Base-by-base conservation (phyloP, 2,888 invertebrate species). In the Pterobdella sp. region DNA sequence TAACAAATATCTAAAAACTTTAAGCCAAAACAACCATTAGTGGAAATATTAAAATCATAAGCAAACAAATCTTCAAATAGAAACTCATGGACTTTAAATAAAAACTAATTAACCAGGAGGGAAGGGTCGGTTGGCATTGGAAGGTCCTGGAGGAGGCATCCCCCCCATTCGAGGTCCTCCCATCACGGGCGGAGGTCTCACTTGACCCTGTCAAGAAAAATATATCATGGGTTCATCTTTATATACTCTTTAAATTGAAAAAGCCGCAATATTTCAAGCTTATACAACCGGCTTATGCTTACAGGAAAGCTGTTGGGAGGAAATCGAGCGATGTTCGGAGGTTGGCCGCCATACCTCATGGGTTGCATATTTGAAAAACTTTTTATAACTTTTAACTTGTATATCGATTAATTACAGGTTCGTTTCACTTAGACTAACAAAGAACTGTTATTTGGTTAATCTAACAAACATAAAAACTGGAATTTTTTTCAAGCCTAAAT, bases 121-220 rank as follows among this genome's bases (percentile, higher is more conserved):
- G 32, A 71, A 56, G 26, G 71, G 71, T 35, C 71, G 34, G 56
- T 71, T 71, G 7, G 63, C 34, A 34, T 56, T 71, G 2, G 56
- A 52, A 31, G 71, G 63, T 26, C 69, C 69, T 31, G 69, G 69
- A 31, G 71, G 71, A 29, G 52, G 35, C 71, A 71, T 71, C 7
- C 71, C 63, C 1, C 71, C 71, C 71, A 71, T 71, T 29, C 71
- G 2, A 1, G 71, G 63, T 29, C 60, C 63, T 63, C 71, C 71
- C 60, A 71, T 56, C 60, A 56, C 35, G 2, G 69, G 69, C 1
- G 60, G 63, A 60, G 71, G 71, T n/a, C 71, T n/a, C 37, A 71
- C 31, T 18, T 52, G 56, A n/a, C 71, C 69, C 73, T 73, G 60
- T 14, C 7, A 42, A 22, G 49, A 42, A 14, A 14, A 42, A 22